Evolutionary conservation across 2,797 vertebrate genomes (phyloP).

Genomic region (Decapterus maruadsi): DNA sequence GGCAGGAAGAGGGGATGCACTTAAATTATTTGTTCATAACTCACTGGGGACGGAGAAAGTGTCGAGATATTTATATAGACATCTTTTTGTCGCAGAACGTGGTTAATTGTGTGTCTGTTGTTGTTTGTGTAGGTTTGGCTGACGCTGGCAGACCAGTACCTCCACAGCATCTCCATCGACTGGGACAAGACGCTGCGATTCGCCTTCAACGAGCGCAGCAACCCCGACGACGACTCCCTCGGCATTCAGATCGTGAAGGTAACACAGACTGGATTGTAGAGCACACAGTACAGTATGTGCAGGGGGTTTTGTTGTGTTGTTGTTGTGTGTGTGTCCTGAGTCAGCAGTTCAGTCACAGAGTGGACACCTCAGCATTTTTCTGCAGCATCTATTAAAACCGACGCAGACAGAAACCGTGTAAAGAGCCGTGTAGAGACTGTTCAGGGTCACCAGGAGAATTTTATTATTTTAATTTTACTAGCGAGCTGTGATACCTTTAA

Average conservation of each 20-base stretch:
- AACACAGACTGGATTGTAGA: slow-evolving; percentile 30
- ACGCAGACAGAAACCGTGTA: not conserved
- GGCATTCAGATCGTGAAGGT: slow-evolving; percentile 99
- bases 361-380: slow-evolving; percentile 3
- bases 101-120: not conserved
- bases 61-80: not conserved
- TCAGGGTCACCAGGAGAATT: not conserved
- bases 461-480: not conserved
- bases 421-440: not conserved
- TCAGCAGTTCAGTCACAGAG: not conserved
- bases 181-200: slow-evolving; percentile 99
- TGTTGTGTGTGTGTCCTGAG: not conserved
- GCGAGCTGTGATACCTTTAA: too few species aligned
- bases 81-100: not conserved
- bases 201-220: slow-evolving; percentile 98
- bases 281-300: not conserved
- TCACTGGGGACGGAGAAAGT: not conserved
- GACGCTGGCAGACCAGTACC: slow-evolving; percentile 96
- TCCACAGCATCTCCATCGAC: slow-evolving; percentile 97
- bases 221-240: slow-evolving; percentile 98
- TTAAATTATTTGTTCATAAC: not conserved
- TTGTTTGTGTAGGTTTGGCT: slow-evolving; percentile 92
- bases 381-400: not conserved
- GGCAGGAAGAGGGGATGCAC: not conserved
- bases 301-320: not conserved